These are phyloP conservation scores for Crotalus tigris DNA, from an alignment of 2,113 vertebrate genomes.

Conservation along the genomic window DNA sequence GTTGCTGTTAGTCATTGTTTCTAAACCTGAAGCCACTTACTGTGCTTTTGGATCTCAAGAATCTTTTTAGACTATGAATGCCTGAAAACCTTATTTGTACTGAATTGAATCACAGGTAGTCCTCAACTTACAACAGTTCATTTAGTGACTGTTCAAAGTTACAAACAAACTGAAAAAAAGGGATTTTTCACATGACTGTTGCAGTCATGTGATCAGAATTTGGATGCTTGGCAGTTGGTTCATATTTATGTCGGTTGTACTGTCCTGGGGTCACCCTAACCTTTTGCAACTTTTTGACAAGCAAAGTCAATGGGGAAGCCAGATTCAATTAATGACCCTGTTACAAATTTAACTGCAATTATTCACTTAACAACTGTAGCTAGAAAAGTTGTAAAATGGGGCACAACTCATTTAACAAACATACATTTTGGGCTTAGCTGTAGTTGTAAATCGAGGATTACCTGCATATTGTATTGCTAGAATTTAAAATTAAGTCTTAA, in stretches of 20 bases:
- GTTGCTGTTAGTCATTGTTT: not conserved
- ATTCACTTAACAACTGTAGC: no score
- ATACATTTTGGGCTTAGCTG: not conserved
- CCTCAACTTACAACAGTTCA: not conserved
- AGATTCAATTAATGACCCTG: no score
- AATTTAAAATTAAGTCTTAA: not conserved
- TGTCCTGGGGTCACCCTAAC: not conserved
- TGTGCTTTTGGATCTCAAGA: not conserved
- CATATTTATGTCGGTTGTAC: not conserved
- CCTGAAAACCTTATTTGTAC: not conserved
- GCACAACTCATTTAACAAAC: not conserved
- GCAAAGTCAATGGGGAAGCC: no score
- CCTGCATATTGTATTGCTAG: not conserved
- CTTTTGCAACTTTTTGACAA: not conserved
- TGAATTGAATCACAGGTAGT: not conserved
- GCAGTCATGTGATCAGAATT: not conserved
- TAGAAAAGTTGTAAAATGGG: no score
- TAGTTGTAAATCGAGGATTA: not conserved
- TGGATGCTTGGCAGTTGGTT: no score
- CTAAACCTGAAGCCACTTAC: not conserved
- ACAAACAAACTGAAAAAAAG: not conserved
- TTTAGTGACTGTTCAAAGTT: not conserved
- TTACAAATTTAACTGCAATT: no score
- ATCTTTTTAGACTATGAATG: not conserved
- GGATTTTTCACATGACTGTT: not conserved